A percentile compares a stretch with the other conserved stretches of the same genome.
Evolutionary conservation across 2,113 vertebrate genomes (phyloP).

Genomic region (Chunga burmeisteri): DNA sequence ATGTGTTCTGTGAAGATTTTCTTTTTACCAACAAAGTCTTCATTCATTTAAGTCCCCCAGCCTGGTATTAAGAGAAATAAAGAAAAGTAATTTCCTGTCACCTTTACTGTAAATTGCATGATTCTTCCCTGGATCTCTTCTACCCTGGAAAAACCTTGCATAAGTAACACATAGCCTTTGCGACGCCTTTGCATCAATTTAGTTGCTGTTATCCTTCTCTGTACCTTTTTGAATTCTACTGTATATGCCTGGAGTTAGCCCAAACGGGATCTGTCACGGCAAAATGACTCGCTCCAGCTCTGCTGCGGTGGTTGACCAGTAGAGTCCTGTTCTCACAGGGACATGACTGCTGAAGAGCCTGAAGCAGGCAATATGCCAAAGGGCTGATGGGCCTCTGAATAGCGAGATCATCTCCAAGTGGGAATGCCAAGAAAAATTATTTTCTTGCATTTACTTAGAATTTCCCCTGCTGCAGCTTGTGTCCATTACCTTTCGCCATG

Average conservation of each 20-base stretch:
- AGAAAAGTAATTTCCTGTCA: not conserved
- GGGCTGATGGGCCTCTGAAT: fast-evolving
- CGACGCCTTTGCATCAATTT: not conserved
- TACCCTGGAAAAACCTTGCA: not conserved
- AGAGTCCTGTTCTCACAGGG: not conserved
- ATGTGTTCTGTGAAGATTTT: not conserved
- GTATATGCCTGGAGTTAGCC: not conserved
- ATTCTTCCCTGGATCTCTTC: not conserved
- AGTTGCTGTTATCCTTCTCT: not conserved
- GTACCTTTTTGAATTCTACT: not conserved
- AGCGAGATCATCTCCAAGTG: not conserved
- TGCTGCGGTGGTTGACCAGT: not conserved
- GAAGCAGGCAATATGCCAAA: not conserved
- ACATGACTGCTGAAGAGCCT: not conserved
- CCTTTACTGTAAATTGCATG: not conserved
- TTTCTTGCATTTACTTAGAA: not conserved
- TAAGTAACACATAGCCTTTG: not conserved
- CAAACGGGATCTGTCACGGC: fast-evolving
- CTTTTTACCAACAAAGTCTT: not conserved
- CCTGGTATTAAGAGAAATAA: not conserved
- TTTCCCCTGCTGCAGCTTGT: not conserved
- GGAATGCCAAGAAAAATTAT: not conserved
- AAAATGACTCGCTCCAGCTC: not conserved
- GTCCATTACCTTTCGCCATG: fast-evolving
- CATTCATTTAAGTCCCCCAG: not conserved